Conservation (phyloP, 2,888 invertebrate species). For the Tineola bisselliella region DNA sequence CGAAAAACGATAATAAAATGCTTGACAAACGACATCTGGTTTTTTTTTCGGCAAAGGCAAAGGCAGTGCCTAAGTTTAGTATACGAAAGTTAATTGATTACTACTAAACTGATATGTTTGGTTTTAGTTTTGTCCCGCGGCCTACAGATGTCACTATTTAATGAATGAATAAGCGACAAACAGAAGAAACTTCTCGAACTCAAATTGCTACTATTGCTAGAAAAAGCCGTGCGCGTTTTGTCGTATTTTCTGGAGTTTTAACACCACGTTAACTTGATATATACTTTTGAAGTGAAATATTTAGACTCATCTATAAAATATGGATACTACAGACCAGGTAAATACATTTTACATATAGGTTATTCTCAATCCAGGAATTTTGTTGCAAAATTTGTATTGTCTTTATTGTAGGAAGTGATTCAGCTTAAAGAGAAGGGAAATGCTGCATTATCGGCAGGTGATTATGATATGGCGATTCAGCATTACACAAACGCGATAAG, state of each 20-base stretch:
- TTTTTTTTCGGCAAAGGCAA: too few relatives aligned
- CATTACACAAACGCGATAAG: conserved; percentile 84
- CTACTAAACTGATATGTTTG: too few relatives aligned
- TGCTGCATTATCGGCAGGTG: conserved; percentile 79
- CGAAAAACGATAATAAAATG: conserved; percentile 33
- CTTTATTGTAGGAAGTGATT: conserved; percentile 70
- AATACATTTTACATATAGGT: background rate
- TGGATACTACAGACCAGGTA: background rate
- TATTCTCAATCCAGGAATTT: background rate
- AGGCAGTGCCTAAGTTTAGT: too few relatives aligned
- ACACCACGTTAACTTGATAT: background rate
- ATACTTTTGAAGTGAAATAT: background rate
- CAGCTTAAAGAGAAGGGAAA: conserved; percentile 89
- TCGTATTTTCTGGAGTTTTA: background rate
- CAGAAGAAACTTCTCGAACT: background rate
- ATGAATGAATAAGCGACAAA: background rate
- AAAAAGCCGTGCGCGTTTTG: background rate
- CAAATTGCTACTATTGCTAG: background rate
- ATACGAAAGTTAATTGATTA: too few relatives aligned
- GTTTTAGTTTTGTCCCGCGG: too few relatives aligned
- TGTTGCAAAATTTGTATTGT: background rate
- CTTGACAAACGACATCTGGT: conserved; percentile 26
- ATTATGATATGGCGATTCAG: conserved; percentile 81
- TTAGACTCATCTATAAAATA: background rate
- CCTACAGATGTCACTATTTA: too few relatives aligned